phyloP scores from a whole-genome alignment of 2,113 vertebrate species.

The Xiphorhynchus elegans region DNA sequence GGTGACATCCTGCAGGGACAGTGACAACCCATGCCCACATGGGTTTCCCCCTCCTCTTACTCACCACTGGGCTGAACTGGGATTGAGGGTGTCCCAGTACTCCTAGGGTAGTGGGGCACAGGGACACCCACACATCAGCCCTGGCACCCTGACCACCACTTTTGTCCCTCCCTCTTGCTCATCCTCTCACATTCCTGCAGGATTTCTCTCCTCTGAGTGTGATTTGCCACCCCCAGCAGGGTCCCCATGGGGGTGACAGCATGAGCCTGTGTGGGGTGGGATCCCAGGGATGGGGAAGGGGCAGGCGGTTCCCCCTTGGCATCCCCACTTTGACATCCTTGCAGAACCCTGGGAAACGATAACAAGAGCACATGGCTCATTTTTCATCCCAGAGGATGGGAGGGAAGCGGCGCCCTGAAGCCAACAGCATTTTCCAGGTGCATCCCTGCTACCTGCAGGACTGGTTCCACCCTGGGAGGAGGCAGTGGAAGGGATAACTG shows the following conservation, averaged over 20 bases:
- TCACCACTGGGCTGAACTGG: not conserved
- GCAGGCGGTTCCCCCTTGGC: accelerated
- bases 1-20: accelerated
- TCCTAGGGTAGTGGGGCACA: not conserved
- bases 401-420: not conserved
- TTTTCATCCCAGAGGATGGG: not conserved
- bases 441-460: not conserved
- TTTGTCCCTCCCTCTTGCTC: not conserved
- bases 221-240: accelerated
- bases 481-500: not conserved
- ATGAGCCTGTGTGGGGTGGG: accelerated
- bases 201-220: not conserved
- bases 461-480: not conserved
- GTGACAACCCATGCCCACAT: not conserved
- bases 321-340: not conserved
- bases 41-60: not conserved
- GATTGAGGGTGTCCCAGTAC: not conserved
- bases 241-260: not conserved
- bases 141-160: not conserved
- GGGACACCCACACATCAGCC: accelerated
- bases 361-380: accelerated
- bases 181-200: accelerated
- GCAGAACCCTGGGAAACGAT: too few relatives aligned
- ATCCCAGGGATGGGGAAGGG: not conserved
- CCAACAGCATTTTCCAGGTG: accelerated